phyloP scores from a whole-genome alignment of 2,797 vertebrate species.

The Gymnothorax javanicus region DNA sequence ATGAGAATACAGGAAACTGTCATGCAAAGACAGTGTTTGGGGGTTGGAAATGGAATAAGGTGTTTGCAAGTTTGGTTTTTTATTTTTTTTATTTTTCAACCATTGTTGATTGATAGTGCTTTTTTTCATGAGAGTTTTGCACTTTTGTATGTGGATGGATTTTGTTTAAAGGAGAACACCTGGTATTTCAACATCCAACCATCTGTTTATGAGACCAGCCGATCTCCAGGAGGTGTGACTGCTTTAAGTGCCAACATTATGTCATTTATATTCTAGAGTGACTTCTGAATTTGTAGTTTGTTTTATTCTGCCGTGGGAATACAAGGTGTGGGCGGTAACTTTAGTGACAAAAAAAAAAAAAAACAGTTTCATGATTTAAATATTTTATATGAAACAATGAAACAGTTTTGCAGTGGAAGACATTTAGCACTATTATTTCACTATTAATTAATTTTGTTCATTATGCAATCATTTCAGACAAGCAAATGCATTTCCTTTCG shows the following conservation, averaged over 20 bases:
- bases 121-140: background rate
- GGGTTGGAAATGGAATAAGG: background rate
- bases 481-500: no score
- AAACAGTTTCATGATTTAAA: background rate
- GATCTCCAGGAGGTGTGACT: background rate
- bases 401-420: no score
- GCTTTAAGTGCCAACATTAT: slow-evolving; percentile 2
- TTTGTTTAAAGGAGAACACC: background rate
- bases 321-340: background rate
- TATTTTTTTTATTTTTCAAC: background rate
- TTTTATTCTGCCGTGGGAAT: background rate
- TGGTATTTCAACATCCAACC: background rate
- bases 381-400: background rate
- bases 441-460: no score
- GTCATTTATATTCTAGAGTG: background rate
- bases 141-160: background rate
- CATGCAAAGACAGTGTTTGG: background rate
- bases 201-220: background rate
- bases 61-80: background rate
- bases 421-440: no score
- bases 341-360: background rate
- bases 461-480: no score
- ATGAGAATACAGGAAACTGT: background rate
- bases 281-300: background rate
- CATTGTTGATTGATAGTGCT: background rate